These are phyloP conservation scores for Pogoniulus pusillus DNA, from an alignment of 2,797 vertebrate genomes.

Conservation along the genomic window DNA sequence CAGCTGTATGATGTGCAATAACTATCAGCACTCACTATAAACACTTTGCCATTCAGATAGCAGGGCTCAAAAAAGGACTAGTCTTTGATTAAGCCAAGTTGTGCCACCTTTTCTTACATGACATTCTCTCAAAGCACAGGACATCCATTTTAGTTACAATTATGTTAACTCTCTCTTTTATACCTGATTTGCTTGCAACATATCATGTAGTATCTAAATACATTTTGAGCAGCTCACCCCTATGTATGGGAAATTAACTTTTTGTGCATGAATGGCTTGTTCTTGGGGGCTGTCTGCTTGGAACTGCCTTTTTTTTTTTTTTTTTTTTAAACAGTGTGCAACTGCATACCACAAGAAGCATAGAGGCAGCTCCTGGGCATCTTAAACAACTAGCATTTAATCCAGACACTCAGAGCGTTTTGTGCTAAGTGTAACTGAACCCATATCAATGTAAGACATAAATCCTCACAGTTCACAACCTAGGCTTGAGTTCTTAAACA, in stretches of 20 bases:
- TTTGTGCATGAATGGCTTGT: background rate
- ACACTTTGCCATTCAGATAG: background rate
- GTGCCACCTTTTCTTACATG: background rate
- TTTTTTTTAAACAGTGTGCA: background rate
- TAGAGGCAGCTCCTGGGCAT: conserved; percentile 18
- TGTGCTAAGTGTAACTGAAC: background rate
- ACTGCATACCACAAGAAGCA: background rate
- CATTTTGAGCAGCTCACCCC: background rate
- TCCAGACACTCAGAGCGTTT: conserved; percentile 34
- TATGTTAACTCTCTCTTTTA: background rate
- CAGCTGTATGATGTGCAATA: background rate
- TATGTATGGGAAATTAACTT: background rate
- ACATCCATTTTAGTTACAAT: background rate
- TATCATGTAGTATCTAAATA: background rate
- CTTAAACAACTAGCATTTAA: conserved; percentile 52
- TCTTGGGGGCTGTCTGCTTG: background rate
- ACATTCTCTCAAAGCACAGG: background rate
- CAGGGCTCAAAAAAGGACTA: background rate
- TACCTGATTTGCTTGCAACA: background rate
- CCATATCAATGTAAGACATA: conserved; percentile 16
- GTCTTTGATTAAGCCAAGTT: background rate
- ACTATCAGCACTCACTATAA: background rate
- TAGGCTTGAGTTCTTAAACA: background rate
- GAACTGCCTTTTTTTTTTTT: no score
- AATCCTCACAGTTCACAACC: background rate